Evolutionary conservation across 64 coral and sea anemone genomes (phyloP).

Genomic region (Porites australiensis): DNA sequence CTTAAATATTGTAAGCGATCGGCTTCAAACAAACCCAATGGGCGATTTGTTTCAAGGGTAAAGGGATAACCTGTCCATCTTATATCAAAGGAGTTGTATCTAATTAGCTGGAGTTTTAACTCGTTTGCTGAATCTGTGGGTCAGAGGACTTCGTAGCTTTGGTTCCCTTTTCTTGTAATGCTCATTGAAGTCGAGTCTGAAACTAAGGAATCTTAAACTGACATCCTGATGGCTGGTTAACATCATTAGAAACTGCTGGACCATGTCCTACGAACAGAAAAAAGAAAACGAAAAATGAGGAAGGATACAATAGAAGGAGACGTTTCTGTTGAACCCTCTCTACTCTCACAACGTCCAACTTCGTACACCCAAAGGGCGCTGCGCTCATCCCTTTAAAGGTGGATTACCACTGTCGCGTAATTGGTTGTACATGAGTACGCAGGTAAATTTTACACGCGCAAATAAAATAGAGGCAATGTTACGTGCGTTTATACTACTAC

Average conservation of each 20-base stretch:
- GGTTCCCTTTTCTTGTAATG: slow-evolving; percentile 98
- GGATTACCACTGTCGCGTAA: no score
- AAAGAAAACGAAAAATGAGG: not conserved
- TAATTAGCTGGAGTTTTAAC: slow-evolving; percentile 64
- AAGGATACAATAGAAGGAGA: not conserved
- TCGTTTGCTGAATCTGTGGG: slow-evolving; percentile 93
- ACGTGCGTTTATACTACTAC: no score
- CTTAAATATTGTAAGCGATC: no score
- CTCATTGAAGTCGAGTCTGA: slow-evolving; percentile 95
- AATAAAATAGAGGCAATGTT: no score
- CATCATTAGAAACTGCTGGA: slow-evolving; percentile 96
- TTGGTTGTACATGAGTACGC: no score
- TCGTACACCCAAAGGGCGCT: no score
- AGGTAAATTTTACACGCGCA: no score
- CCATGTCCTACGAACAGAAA: slow-evolving; percentile 80
- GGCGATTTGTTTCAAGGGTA: not conserved
- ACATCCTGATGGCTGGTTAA: slow-evolving; percentile 93
- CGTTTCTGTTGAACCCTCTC: no score
- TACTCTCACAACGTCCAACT: no score
- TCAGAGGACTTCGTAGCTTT: slow-evolving; percentile 89
- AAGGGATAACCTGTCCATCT: not conserved
- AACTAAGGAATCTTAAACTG: slow-evolving; percentile 92
- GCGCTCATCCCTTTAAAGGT: no score
- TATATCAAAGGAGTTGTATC: not conserved
- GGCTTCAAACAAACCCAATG: no score